Evolutionary conservation across 2,797 vertebrate species (phyloP).

Genomic region (Pseudopleuronectes americanus): DNA sequence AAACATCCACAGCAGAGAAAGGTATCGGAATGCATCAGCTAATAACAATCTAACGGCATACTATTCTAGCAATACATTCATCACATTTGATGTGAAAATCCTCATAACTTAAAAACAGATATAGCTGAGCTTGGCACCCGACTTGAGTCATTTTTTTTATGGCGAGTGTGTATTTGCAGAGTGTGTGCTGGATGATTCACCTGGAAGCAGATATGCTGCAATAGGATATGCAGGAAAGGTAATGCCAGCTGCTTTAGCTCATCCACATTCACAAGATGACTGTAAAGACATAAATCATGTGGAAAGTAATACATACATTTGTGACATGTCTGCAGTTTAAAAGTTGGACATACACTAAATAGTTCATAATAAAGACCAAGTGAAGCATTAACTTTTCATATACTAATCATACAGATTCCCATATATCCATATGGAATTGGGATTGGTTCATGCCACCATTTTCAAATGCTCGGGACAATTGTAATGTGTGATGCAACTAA

Average conservation of each 20-base stretch:
- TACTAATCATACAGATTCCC: background rate
- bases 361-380: background rate
- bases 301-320: background rate
- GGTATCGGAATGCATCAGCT: background rate
- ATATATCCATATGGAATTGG: background rate
- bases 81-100: background rate
- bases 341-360: background rate
- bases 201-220: slow-evolving; percentile 94
- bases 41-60: background rate
- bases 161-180: background rate
- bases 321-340: background rate
- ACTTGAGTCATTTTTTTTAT: no score
- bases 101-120: background rate
- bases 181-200: slow-evolving; percentile 72
- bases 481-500: background rate
- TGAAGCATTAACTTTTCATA: background rate
- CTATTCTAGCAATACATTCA: background rate
- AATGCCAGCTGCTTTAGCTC: slow-evolving; percentile 84
- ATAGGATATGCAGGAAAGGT: slow-evolving; percentile 87
- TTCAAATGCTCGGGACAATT: background rate
- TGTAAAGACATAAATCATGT: slow-evolving; percentile 55
- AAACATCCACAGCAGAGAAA: slow-evolving; percentile 31
- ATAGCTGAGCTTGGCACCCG: background rate
- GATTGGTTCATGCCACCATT: background rate
- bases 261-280: slow-evolving; percentile 86